phyloP scores from a whole-genome alignment of 2,113 vertebrate species.

The Hipposideros armiger region DNA sequence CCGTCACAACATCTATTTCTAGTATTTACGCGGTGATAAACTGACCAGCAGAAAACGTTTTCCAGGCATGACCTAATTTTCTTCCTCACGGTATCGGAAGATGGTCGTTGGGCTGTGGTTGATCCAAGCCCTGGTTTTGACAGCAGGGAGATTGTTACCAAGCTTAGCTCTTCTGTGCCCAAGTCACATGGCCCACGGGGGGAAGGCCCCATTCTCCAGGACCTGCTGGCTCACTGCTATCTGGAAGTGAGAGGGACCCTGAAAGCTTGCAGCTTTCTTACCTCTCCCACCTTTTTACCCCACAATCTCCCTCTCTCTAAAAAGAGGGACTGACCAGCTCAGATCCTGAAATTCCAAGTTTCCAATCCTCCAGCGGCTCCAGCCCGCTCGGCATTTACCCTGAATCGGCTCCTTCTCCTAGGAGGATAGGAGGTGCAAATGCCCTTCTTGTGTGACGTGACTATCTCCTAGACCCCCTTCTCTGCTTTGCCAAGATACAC shows the following conservation, averaged over 20 bases:
- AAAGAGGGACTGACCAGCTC: background rate
- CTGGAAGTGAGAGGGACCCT: background rate
- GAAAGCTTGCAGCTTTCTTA: too few relatives aligned
- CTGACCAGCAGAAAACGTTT: background rate
- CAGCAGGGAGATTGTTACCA: background rate
- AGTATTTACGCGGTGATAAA: background rate
- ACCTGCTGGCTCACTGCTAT: background rate
- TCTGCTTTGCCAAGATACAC: background rate
- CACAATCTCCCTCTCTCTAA: background rate
- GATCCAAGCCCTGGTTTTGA: background rate
- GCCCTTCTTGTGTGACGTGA: background rate
- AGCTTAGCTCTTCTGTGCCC: background rate
- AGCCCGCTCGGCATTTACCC: fast-evolving
- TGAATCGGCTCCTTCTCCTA: background rate
- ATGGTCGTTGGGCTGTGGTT: background rate
- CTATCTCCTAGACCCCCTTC: background rate
- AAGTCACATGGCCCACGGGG: fast-evolving
- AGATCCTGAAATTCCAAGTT: background rate
- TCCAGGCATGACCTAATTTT: background rate
- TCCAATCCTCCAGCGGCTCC: too few relatives aligned
- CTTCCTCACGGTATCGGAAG: background rate
- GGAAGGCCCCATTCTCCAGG: fast-evolving
- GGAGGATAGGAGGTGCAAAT: background rate
- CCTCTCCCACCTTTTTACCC: background rate
- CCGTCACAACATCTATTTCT: background rate